Base-by-base conservation (phyloP, 2,888 invertebrate genomes). In the Iselma pallidipennis region DNA sequence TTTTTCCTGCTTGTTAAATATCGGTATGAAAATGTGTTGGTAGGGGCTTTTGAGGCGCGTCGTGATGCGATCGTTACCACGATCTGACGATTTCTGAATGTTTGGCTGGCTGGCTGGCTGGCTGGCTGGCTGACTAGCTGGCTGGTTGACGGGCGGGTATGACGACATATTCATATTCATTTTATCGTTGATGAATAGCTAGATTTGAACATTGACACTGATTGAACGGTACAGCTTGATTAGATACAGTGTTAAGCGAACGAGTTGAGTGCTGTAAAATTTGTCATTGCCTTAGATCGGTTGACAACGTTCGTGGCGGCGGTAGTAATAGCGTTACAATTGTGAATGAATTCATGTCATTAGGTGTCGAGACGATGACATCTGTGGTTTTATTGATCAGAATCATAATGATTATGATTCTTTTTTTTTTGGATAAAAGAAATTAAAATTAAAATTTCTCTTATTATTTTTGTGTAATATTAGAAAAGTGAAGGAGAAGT, bases 201-300 rank as follows among this genome's bases (percentile, higher is more conserved):
- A 75, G 76, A 76, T 78, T 78, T 75, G 74, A 78, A 75, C 79
- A 75, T 67, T 79, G 78, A 79, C 80, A 78, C 78, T 80, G 80
- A 79, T 80, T 78, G 78, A 79, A 79, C 78, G 77, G 75, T 75
- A 75, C 70, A 76, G 78, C 76, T 80, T 77, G 77, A 80, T 80
- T 78, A 79, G 77, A 76, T 74, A 72, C 72, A 71, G 74, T 74
- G 74, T 73, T 68, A 72, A 75, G 73, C 75, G 74, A 75, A 73
- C 71, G 57, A 67, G 72, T 75, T 71, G 73, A 75, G 74, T 74
- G 76, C 65, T 73, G 71, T 68, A 69, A 75, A 76, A 75, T 76
- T 76, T 75, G 71, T 73, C 73, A 69, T 67, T 55, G 59, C 58
- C 60, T 63, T 60, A 57, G 19, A 57, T 52, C 52, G n/a, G 55